Evolutionary conservation across 2,797 vertebrate species (phyloP).

Genomic region (Miichthys miiuy): DNA sequence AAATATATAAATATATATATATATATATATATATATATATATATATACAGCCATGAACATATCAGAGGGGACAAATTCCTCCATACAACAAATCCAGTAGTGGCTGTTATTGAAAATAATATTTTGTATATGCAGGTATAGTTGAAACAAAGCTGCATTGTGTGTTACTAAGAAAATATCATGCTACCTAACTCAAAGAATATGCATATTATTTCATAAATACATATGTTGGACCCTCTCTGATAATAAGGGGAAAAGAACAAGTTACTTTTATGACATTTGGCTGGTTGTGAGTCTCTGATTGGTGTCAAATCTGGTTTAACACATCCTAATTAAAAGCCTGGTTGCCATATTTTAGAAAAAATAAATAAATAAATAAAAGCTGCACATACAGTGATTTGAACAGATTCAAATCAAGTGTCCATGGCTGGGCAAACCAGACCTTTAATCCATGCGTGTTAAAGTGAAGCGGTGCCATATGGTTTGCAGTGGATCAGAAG

Average conservation of each 20-base stretch:
- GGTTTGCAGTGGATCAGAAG: constrained; percentile 71
- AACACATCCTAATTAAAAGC: not conserved
- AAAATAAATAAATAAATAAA: not conserved
- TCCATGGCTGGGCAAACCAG: constrained; percentile 11
- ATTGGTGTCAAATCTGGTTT: not conserved
- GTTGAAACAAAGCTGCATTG: not conserved
- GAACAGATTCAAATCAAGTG: constrained; percentile 35
- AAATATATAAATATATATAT: no score
- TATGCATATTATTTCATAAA: not conserved
- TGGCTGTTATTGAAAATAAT: not conserved
- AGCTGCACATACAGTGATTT: constrained; percentile 2
- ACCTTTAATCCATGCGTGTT: constrained; percentile 69
- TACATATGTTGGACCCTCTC: not conserved
- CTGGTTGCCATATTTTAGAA: not conserved
- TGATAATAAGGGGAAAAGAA: not conserved
- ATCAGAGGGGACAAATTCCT: no score
- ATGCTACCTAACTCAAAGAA: no score
- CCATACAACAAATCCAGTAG: not conserved
- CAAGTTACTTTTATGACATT: no score
- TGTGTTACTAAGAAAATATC: not conserved
- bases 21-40: no score
- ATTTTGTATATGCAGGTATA: not conserved
- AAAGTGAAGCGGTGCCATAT: constrained; percentile 69
- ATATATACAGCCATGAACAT: no score
- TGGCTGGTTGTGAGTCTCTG: not conserved